These are phyloP conservation scores for Dasyprocta punctata DNA, from an alignment of 2,113 vertebrate species.

Conservation along the genomic window DNA sequence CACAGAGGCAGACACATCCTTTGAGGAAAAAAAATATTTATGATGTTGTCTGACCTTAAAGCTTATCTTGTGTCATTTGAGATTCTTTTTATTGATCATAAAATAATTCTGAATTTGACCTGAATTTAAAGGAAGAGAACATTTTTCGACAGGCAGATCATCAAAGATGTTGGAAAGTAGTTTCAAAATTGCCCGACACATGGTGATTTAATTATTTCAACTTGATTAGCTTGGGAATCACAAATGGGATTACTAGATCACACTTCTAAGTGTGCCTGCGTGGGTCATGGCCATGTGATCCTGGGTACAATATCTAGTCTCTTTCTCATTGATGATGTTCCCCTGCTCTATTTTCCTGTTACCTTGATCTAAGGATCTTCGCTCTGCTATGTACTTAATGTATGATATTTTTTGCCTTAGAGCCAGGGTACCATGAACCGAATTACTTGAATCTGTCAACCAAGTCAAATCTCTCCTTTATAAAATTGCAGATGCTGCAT, in stretches of 20 bases:
- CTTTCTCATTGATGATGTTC: no score
- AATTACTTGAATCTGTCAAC: no score
- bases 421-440: no score
- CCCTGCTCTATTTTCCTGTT: no score
- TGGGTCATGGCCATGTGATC: no score
- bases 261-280: not conserved
- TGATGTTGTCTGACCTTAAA: not conserved
- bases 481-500: no score
- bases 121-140: not conserved
- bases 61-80: not conserved
- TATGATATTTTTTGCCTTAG: no score
- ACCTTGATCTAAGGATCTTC: no score
- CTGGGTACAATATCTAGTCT: no score
- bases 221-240: not conserved
- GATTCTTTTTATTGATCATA: not conserved
- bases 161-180: not conserved
- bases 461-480: no score
- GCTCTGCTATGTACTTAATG: no score
- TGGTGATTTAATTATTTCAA: not conserved
- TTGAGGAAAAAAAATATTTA: not conserved
- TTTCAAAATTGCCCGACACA: not conserved
- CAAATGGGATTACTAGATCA: not conserved
- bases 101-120: not conserved
- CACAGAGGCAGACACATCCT: not conserved
- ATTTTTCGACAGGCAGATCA: not conserved